phyloP scores from a whole-genome alignment of 53 echinoderm and acorn worm species.

The Echinarachnius parma region DNA sequence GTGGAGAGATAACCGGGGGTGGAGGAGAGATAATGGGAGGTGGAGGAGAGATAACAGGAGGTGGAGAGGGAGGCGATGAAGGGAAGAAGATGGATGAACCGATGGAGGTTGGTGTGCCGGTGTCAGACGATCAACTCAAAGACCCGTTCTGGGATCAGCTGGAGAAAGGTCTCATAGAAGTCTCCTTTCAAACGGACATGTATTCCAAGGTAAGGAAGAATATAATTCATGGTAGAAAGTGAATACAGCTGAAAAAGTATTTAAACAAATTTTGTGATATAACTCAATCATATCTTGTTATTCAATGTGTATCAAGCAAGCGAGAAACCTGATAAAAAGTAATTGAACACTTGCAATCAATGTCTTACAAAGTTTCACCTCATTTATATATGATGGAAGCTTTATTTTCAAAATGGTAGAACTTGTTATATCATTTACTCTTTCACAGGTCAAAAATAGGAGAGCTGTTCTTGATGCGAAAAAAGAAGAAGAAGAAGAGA shows the following conservation, averaged over 20 bases:
- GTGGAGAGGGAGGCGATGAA: constrained; percentile 9
- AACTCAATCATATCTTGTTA: too few species aligned
- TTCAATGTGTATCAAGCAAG: too few species aligned
- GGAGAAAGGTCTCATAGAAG: constrained; percentile 66
- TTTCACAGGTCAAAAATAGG: constrained; percentile 65
- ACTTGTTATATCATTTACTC: too few species aligned
- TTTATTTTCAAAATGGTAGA: too few species aligned
- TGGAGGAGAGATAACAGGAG: constrained; percentile 33
- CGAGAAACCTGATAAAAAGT: too few species aligned
- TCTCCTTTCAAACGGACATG: constrained; percentile 79
- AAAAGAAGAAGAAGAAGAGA: constrained; percentile 52
- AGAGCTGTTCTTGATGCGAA: constrained; percentile 83
- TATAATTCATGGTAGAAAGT: too few species aligned
- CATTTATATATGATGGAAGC: too few species aligned
- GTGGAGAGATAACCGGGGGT: not conserved
- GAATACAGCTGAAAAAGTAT: too few species aligned
- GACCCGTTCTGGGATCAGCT: constrained; percentile 98
- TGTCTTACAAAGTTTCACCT: too few species aligned
- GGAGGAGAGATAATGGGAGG: not conserved
- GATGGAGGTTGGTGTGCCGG: constrained; percentile 4
- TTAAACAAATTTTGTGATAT: too few species aligned
- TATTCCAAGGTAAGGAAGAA: constrained; percentile 99
- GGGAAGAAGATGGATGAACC: constrained; percentile 9
- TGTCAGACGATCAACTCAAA: constrained; percentile 49
- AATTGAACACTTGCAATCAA: too few species aligned